These are phyloP conservation scores for Lepidurus apus DNA, from an alignment of 1,140 invertebrate species.

Conservation along the genomic window DNA sequence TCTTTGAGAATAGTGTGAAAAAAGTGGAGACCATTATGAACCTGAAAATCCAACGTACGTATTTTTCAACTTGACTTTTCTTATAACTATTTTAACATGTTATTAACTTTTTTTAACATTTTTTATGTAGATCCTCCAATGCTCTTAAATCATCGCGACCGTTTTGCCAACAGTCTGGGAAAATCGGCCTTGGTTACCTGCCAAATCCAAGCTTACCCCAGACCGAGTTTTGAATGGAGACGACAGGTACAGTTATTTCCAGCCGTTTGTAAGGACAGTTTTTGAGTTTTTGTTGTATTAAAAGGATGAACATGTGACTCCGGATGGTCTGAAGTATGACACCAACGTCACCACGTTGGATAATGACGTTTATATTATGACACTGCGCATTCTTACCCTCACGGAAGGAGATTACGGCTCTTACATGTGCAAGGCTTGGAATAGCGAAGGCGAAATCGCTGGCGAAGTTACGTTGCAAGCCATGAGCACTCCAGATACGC, in stretches of 20 bases:
- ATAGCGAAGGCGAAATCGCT: slow-evolving; percentile 44
- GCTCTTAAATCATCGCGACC: neutral
- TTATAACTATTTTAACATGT: slow-evolving; percentile 31
- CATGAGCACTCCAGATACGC: slow-evolving; percentile 28
- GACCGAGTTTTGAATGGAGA: slow-evolving; percentile 87
- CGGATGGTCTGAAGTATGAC: slow-evolving; percentile 53
- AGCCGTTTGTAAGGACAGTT: neutral
- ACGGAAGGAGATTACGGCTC: slow-evolving; percentile 77
- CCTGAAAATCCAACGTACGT: slow-evolving; percentile 80
- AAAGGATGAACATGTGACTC: neutral
- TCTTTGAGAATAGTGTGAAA: slow-evolving; percentile 83
- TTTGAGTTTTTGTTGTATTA: neutral
- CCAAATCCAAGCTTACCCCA: slow-evolving; percentile 83
- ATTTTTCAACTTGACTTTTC: neutral
- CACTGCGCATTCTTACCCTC: slow-evolving; percentile 68
- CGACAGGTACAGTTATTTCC: slow-evolving; percentile 57
- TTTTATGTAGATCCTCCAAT: neutral
- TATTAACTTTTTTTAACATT: slow-evolving; percentile 33
- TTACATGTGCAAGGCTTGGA: slow-evolving; percentile 77
- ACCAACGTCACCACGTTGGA: slow-evolving; percentile 72
- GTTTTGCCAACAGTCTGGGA: neutral
- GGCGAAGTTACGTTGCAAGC: slow-evolving; percentile 30
- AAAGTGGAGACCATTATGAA: slow-evolving; percentile 79
- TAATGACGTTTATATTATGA: slow-evolving; percentile 71
- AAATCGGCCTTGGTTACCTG: slow-evolving; percentile 68